Conservation (phyloP, 2,113 vertebrate genomes). For the Ivindomyrus marchei region DNA sequence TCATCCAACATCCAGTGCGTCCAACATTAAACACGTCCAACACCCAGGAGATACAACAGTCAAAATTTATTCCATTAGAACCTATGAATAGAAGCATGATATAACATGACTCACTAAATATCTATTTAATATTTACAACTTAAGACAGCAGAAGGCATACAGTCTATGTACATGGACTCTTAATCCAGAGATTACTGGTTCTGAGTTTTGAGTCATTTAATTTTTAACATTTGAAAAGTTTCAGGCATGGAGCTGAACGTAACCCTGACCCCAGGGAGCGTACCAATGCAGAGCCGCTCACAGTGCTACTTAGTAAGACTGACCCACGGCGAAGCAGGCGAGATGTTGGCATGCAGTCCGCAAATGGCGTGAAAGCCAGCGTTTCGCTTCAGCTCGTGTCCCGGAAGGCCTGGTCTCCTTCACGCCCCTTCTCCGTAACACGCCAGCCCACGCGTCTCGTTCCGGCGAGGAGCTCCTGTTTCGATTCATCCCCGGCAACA, state of each 20-base stretch:
- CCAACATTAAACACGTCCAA: not conserved
- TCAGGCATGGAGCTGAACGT: not conserved
- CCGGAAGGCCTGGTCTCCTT: not conserved
- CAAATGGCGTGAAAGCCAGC: not conserved
- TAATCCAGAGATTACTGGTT: not conserved
- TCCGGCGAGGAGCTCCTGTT: constrained; percentile 28
- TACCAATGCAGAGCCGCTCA: not conserved
- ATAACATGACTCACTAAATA: not conserved
- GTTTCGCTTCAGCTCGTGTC: not conserved
- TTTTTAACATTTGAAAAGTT: not conserved
- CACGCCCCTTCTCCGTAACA: constrained; percentile 25
- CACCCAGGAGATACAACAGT: not conserved
- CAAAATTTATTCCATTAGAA: not conserved
- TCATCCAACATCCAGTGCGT: not conserved
- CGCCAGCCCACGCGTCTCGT: not conserved
- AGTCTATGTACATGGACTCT: not conserved
- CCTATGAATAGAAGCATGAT: not conserved
- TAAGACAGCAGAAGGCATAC: not conserved
- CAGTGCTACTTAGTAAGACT: not conserved
- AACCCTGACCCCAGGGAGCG: not conserved
- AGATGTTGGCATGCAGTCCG: not conserved
- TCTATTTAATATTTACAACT: not conserved
- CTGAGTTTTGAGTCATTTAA: not conserved
- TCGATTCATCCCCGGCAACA: constrained; percentile 49
- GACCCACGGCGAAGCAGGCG: not conserved